phyloP scores from a whole-genome alignment of 1,140 invertebrate species.

The Caenorhabditis remanei region DNA sequence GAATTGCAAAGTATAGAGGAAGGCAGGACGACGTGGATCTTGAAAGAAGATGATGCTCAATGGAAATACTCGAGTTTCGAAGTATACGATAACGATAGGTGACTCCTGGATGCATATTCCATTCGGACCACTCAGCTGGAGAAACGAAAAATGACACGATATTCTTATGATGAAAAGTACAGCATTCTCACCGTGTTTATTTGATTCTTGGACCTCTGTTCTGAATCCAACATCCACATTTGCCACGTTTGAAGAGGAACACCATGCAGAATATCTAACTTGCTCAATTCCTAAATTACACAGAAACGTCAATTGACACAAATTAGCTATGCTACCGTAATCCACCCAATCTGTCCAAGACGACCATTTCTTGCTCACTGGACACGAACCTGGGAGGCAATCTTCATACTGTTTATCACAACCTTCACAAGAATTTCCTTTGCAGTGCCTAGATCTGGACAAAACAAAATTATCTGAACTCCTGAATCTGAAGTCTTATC shows the following conservation, averaged over 20 bases:
- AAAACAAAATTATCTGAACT: not conserved
- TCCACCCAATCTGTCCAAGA: slow-evolving; percentile 13
- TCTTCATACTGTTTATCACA: slow-evolving; percentile 27
- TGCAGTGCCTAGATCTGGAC: not conserved
- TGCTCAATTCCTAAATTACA: not conserved
- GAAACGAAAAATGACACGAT: not conserved
- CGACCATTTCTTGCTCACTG: slow-evolving; percentile 17
- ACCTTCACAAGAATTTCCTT: slow-evolving; percentile 23
- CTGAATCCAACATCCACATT: not conserved
- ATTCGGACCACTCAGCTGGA: slow-evolving; percentile 16
- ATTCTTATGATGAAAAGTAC: no score
- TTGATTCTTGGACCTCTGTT: not conserved
- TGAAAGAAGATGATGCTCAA: slow-evolving; percentile 10
- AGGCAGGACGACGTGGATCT: slow-evolving; percentile 41
- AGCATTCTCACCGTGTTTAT: not conserved
- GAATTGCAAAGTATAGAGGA: slow-evolving; percentile 2
- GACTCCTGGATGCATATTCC: slow-evolving; percentile 33
- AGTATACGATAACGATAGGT: slow-evolving; percentile 1
- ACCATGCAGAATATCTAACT: slow-evolving; percentile 22
- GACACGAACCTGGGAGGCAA: not conserved
- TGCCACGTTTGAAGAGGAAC: slow-evolving; percentile 39
- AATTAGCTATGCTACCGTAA: not conserved
- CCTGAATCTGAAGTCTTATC: not conserved
- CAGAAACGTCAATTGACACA: not conserved
- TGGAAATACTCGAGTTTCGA: slow-evolving; percentile 10